Evolutionary conservation across 2,797 vertebrate species (phyloP).

Genomic region (Amblyraja radiata): DNA sequence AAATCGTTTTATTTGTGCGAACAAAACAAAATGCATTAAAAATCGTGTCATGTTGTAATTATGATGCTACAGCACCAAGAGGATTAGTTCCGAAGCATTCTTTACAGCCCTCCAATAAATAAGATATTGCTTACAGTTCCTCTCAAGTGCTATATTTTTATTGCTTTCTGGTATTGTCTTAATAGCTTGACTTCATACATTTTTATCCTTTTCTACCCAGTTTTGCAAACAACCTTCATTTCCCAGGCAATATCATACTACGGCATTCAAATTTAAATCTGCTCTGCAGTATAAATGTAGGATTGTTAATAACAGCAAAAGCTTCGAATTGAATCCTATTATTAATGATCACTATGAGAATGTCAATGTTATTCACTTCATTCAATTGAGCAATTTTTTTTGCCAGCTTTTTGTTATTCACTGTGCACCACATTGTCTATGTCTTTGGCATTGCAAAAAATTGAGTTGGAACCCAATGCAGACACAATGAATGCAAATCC

Average conservation of each 20-base stretch:
- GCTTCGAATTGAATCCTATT: neutral
- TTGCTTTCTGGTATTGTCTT: conserved; percentile 2
- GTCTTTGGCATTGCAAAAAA: neutral
- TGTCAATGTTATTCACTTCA: neutral
- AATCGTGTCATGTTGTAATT: neutral
- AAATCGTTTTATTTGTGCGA: neutral
- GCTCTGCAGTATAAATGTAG: neutral
- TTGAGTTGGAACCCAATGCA: neutral
- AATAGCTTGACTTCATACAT: neutral
- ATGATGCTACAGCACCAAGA: neutral
- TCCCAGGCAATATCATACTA: neutral
- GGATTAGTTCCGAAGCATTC: neutral
- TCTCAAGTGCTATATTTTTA: neutral
- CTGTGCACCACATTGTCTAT: neutral
- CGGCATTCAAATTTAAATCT: conserved; percentile 1
- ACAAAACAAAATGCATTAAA: neutral
- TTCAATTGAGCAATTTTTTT: neutral
- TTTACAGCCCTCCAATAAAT: neutral
- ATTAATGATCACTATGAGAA: neutral
- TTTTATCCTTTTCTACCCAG: neutral
- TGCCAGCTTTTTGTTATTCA: neutral
- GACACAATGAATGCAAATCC: neutral
- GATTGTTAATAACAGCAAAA: neutral
- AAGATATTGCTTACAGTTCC: neutral
- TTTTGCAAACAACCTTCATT: neutral